Conservation (phyloP, 1,140 invertebrate genomes). For the Augochlora pura region DNA sequence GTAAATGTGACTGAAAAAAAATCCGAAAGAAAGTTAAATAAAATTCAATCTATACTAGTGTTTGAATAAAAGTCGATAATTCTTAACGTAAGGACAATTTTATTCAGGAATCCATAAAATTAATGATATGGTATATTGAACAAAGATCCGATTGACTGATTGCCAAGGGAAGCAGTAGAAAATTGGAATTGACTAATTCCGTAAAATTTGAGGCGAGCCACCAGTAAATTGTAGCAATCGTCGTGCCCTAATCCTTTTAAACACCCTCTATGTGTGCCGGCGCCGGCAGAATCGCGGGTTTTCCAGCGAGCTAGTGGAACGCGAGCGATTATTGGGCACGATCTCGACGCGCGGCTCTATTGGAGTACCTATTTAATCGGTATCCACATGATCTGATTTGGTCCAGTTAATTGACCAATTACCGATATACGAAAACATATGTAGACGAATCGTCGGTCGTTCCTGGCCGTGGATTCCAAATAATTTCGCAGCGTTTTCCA, state of each 20-base stretch:
- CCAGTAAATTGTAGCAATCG: not conserved
- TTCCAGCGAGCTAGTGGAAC: slow-evolving; percentile 42
- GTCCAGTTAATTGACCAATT: slow-evolving; percentile 29
- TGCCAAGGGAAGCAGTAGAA: not conserved
- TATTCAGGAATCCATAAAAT: too few species aligned
- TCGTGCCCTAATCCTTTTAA: not conserved
- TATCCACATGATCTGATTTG: slow-evolving; percentile 39
- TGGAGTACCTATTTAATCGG: slow-evolving; percentile 38
- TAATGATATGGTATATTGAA: too few species aligned
- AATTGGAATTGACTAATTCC: not conserved
- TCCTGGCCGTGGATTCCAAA: not conserved
- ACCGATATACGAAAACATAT: slow-evolving; percentile 1
- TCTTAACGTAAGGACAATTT: too few species aligned
- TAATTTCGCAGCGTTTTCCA: not conserved
- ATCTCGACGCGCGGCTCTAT: slow-evolving; percentile 28
- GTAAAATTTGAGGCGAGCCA: not conserved
- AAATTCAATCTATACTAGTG: too few species aligned
- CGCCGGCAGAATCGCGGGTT: slow-evolving; percentile 42
- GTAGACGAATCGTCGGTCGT: slow-evolving; percentile 1
- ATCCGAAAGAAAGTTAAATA: too few species aligned
- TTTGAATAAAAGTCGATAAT: too few species aligned
- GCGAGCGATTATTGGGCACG: slow-evolving; percentile 39
- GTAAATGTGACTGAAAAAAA: too few species aligned
- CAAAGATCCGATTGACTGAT: too few species aligned
- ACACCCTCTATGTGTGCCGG: slow-evolving; percentile 11